A percentile compares a stretch with the other conserved stretches of the same genome.
phyloP scores from a whole-genome alignment of 2,113 vertebrate species.

The Sclerurus mexicanus region DNA sequence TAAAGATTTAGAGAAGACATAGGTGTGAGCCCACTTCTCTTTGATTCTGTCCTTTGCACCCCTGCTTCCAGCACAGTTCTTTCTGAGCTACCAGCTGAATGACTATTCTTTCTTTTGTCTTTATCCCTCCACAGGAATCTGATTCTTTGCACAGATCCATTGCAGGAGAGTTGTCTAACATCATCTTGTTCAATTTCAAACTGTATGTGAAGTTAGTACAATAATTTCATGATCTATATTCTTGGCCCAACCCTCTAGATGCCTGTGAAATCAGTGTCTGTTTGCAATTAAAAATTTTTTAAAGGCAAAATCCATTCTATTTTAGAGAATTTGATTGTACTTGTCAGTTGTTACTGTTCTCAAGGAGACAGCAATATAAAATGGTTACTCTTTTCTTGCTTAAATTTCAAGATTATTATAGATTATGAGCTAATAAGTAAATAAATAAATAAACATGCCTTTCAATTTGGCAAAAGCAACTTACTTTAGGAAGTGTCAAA shows the following conservation, averaged over 20 bases:
- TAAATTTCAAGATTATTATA: not conserved
- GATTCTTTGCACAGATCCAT: not conserved
- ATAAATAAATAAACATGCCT: not conserved
- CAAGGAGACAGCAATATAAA: not conserved
- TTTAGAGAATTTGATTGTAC: not conserved
- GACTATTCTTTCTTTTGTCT: not conserved
- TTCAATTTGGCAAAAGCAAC: not conserved
- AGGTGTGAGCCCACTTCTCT: not conserved
- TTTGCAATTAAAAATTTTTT: not conserved
- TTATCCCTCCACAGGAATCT: not conserved
- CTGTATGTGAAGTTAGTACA: not conserved
- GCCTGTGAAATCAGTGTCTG: not conserved
- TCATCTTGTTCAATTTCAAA: not conserved
- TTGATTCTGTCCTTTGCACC: not conserved
- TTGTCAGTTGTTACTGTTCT: not conserved
- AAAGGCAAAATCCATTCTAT: not conserved
- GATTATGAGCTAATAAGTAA: not conserved
- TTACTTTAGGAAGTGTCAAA: not conserved
- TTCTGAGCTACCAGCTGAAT: not conserved
- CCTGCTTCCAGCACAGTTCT: not conserved
- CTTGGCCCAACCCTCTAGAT: not conserved
- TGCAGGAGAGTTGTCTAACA: not conserved
- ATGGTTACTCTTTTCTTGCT: not conserved
- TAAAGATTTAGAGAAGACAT: not conserved
- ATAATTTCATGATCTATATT: not conserved